A percentile compares a stretch with the other conserved stretches of the same genome.
phyloP scores from a whole-genome alignment of 2,797 vertebrate species.

The Melanotaenia nigrans region DNA sequence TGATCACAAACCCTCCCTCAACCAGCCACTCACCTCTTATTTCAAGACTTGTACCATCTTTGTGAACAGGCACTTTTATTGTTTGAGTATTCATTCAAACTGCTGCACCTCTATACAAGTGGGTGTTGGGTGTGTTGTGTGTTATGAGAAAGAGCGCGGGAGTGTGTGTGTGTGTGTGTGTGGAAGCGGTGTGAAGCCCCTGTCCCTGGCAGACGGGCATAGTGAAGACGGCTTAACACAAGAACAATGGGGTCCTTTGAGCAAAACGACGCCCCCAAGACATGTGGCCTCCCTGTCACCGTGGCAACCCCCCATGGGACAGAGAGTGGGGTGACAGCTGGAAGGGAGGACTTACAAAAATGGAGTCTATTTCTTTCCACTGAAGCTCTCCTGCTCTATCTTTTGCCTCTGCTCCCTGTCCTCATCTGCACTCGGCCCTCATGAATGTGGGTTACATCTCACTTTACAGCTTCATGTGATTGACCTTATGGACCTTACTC shows the following conservation, averaged over 20 bases:
- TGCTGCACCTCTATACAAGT: slow-evolving; percentile 45
- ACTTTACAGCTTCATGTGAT: slow-evolving; percentile 67
- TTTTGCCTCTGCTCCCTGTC: slow-evolving; percentile 47
- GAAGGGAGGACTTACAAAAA: slow-evolving; percentile 79
- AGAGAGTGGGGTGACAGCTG: slow-evolving; percentile 84
- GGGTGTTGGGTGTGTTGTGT: slow-evolving; percentile 38
- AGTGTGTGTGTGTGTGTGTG: not conserved
- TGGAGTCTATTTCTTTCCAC: slow-evolving; percentile 82
- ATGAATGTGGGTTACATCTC: slow-evolving; percentile 59
- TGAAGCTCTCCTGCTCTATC: slow-evolving; percentile 60
- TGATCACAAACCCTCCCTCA: not conserved
- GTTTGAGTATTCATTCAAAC: slow-evolving; percentile 37
- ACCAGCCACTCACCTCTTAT: slow-evolving; percentile 3
- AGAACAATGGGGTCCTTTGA: slow-evolving; percentile 88
- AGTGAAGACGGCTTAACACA: slow-evolving; percentile 85
- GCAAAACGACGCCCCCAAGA: slow-evolving; percentile 86
- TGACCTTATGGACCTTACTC: slow-evolving; percentile 59
- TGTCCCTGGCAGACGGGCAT: slow-evolving; percentile 79
- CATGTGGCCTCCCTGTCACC: slow-evolving; percentile 89
- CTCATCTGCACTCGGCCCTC: slow-evolving; percentile 13
- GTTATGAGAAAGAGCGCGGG: slow-evolving; percentile 51
- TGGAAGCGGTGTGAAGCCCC: slow-evolving; percentile 48
- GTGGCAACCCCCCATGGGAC: slow-evolving; percentile 86
- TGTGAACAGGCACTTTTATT: slow-evolving; percentile 29
- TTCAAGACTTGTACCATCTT: slow-evolving; percentile 27